Evolutionary conservation across 2,113 vertebrate genomes (phyloP).

Genomic region (Anser brachyrhynchus): DNA sequence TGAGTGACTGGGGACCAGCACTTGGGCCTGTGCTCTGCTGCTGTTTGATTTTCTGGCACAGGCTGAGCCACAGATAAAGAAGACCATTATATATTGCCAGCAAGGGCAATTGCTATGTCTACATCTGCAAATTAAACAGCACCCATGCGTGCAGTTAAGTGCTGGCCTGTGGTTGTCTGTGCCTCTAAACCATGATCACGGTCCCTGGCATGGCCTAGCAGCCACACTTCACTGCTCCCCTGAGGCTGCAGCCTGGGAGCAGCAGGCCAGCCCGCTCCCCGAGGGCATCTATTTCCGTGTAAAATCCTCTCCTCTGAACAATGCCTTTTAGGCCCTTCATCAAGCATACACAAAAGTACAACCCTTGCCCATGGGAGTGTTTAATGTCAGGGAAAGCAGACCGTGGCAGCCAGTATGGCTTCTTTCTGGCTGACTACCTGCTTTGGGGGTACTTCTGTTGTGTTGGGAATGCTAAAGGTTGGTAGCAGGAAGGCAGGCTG

Average conservation of each 20-base stretch:
- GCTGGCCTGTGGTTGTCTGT: accelerated
- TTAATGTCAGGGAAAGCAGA: background rate
- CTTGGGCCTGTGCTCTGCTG: background rate
- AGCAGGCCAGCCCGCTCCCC: background rate
- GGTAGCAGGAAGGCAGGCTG: background rate
- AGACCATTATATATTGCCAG: background rate
- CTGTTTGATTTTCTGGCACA: background rate
- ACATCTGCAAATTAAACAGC: background rate
- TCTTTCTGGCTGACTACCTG: background rate
- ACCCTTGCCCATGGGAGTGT: background rate
- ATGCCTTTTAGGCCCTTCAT: background rate
- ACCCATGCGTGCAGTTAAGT: background rate
- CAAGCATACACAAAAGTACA: background rate
- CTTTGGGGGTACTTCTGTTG: background rate
- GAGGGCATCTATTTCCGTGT: background rate
- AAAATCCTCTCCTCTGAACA: background rate
- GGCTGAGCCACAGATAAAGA: background rate
- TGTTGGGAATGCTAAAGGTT: background rate
- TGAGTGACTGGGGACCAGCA: background rate
- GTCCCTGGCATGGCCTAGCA: background rate
- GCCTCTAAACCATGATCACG: background rate
- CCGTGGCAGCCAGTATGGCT: accelerated
- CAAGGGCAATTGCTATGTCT: background rate
- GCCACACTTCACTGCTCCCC: background rate
- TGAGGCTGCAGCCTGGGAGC: background rate